Evolutionary conservation across 2,797 vertebrate genomes (phyloP), one percentile per base, ranked within the genome.

Genomic region (Sebastolobus alascanus): DNA sequence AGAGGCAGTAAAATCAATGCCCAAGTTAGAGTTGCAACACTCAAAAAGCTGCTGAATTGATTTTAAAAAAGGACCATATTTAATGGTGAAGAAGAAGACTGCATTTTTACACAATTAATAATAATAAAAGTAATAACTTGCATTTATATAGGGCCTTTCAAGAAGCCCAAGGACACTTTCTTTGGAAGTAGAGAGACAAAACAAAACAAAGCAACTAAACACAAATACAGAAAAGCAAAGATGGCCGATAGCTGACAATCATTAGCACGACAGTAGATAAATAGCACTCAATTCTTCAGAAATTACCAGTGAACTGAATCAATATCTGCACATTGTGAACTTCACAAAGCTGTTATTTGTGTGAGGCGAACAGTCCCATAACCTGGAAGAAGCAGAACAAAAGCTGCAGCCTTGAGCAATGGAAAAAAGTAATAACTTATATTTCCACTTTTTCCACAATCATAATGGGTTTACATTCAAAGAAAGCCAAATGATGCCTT

Each of bases 381-480:
- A 64, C 60, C 55, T 68, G 22, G 1, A 46, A 14, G n/a, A 59
- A 73, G 14, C 31, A 64, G n/a, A 38, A 29, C 50, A 35, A 69
- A 66, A 54, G 29, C 56, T 40, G 12, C 4, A 71, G 40, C 33
- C 29, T 33, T 54, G 50, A 14, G 29, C 38, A 52, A 18, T 14
- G 13, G 2, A 50, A 63, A 54, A 40, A 69, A 50, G 11, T 29
- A n/a, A 68, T 38, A 25, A 27, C 8, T 35, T 9, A 33, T 52
- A 43, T 60, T 65, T 66, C 50, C 31, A 38, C 6, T 31, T 68
- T 61, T 64, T 68, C 25, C 66, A 55, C 58, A 63, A 27, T 64
- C 7, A 8, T 52, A 52, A 38, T 43, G 35, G 27, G 43, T 65
- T 74, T 60, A 35, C 66, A 46, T 46, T 55, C 18, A 67, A 31